phyloP scores from a whole-genome alignment of 2,888 invertebrate species.

The Daptonema setosum region DNA sequence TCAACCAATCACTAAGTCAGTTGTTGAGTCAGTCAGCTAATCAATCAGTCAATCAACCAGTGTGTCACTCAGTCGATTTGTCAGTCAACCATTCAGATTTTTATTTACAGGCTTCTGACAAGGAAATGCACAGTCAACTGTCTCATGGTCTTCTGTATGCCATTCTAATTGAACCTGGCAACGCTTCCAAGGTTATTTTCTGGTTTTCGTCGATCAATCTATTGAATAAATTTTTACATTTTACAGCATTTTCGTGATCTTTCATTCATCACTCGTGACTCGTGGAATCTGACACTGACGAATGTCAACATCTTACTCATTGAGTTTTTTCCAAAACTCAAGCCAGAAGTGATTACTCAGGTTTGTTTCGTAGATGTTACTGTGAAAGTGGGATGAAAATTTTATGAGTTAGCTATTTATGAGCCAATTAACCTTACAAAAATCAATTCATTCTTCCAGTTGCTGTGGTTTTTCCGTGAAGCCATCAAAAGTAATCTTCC shows the following conservation, averaged over 20 bases:
- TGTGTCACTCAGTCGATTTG: background rate
- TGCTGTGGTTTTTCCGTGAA: slow-evolving; percentile 13
- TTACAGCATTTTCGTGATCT: background rate
- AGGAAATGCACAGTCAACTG: background rate
- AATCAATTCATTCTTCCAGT: background rate
- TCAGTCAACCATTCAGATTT: no score
- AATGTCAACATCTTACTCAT: slow-evolving; percentile 9
- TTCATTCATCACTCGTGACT: background rate
- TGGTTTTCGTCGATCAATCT: background rate
- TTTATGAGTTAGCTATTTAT: no score
- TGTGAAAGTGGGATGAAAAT: no score
- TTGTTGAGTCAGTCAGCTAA: no score
- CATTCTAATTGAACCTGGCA: background rate
- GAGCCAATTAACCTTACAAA: background rate
- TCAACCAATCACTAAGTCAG: no score
- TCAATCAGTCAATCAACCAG: no score
- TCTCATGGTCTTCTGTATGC: background rate
- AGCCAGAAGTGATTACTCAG: background rate
- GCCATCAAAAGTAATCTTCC: slow-evolving; percentile 12
- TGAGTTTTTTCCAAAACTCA: slow-evolving; percentile 8
- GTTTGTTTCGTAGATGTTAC: background rate
- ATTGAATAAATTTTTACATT: background rate
- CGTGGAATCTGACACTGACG: background rate
- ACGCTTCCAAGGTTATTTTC: background rate
- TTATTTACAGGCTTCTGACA: background rate